Evolutionary conservation across 2,797 vertebrate species (phyloP), one percentile per base, ranked within the genome.

Genomic region (Gallinago solitaria): DNA sequence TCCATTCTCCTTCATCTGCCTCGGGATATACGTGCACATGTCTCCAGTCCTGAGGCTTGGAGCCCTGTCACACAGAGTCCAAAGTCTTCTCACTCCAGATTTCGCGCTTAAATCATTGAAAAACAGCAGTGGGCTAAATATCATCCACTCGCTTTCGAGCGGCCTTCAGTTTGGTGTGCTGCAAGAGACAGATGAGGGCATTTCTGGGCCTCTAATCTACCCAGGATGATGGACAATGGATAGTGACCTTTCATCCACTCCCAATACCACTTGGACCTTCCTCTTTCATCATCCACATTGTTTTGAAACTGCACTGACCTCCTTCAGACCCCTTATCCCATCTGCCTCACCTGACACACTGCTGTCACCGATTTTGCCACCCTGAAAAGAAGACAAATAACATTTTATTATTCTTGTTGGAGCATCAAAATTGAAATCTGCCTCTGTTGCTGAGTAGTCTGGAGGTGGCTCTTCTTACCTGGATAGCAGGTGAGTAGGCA

Each of bases 141-240:
- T 57, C 14, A 2, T 43, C 18, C 2, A 3, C 37, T 86, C 0
- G 0, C 19, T 83, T 85, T 84, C 50, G 10, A n/a, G 21, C n/a
- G 56, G 50, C 33, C 50, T 79, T 91, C 39, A 57, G 7, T 87
- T 65, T 82, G 32, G 24, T 20, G 11, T 20, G 59, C 21, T 61
- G 32, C 32, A 80, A 50, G 68, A 85, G 15, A 64, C 0, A 75
- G 48, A 82, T 50, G 32, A 87, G 43, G 20, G 16, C 5, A 39
- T 73, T 83, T 53, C 41, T 61, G 33, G 39, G 17, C 41, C 17
- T 75, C 27, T 91, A 53, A 80, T 79, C 51, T 83, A 68, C 6
- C 23, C 45, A 56, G 39, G 41, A 17, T 30, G 39, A 90, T 7
- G 11, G 68, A 43, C 17, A 24, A 4, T 48, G 69, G 33, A 63